These are phyloP conservation scores for Coregonus clupeaformis DNA, from an alignment of 2,113 vertebrate species.

Conservation along the genomic window DNA sequence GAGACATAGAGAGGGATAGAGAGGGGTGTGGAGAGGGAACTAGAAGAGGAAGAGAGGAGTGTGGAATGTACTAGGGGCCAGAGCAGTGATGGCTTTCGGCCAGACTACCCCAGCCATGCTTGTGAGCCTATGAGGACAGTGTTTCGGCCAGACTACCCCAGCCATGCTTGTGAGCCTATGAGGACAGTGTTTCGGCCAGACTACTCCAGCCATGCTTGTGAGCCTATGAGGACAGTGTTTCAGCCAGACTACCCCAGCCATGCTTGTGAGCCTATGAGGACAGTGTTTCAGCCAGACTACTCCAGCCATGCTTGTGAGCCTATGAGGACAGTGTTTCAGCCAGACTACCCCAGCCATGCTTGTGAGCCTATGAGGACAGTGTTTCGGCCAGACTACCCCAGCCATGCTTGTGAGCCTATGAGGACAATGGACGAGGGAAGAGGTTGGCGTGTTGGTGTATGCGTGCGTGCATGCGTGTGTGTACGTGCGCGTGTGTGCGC, in stretches of 20 bases:
- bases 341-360: background rate
- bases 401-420: background rate
- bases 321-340: background rate
- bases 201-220: background rate
- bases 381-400: background rate
- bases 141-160: background rate
- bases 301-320: background rate
- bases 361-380: background rate
- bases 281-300: background rate
- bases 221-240: background rate
- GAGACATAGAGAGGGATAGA: background rate
- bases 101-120: background rate
- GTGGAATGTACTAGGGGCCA: too few relatives aligned
- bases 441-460: background rate
- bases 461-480: background rate
- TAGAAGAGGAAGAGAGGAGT: too few relatives aligned
- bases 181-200: background rate
- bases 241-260: background rate
- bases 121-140: background rate
- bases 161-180: background rate
- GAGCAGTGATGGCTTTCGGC: background rate
- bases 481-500: slow-evolving; percentile 31
- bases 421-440: background rate
- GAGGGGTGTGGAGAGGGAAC: too few relatives aligned
- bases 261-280: background rate